Conservation (phyloP, 2,888 invertebrate species). For the Pollenia labialis region DNA sequence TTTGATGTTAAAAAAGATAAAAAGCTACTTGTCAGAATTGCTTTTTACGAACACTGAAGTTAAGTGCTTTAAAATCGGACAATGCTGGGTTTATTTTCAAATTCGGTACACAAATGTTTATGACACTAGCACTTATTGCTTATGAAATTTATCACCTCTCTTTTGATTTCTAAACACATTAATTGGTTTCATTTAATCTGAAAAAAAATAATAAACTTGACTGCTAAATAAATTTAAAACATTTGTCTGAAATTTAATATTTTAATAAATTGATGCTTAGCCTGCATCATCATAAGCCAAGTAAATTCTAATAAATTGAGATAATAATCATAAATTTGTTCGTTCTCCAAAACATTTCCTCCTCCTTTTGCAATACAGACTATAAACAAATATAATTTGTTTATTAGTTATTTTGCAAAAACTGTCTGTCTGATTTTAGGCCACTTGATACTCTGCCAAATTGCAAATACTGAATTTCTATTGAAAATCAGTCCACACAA, state of each 20-base stretch:
- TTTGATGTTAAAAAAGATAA: too few species aligned
- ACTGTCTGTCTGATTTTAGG: constrained; percentile 21
- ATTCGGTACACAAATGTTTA: too few species aligned
- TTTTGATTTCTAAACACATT: neutral
- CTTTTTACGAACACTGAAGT: too few species aligned
- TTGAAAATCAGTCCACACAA: neutral
- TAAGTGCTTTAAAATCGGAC: too few species aligned
- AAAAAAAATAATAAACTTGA: neutral
- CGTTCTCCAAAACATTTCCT: constrained; percentile 52
- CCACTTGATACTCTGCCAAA: constrained; percentile 62
- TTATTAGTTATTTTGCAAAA: constrained; percentile 18
- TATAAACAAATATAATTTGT: constrained; percentile 25
- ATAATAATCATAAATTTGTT: constrained; percentile 16
- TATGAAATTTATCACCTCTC: neutral
- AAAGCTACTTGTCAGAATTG: too few species aligned
- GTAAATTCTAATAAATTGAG: constrained; percentile 38
- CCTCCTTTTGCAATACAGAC: constrained; percentile 15
- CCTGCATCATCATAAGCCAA: constrained; percentile 6
- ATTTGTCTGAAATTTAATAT: constrained; percentile 9
- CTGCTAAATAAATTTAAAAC: neutral
- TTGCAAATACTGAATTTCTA: constrained; percentile 14
- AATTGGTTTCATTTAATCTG: constrained; percentile 1
- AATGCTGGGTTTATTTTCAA: too few species aligned
- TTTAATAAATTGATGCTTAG: neutral
- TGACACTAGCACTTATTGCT: too few species aligned